phyloP scores from a whole-genome alignment of 2,113 vertebrate genomes.

The Bubo bubo region DNA sequence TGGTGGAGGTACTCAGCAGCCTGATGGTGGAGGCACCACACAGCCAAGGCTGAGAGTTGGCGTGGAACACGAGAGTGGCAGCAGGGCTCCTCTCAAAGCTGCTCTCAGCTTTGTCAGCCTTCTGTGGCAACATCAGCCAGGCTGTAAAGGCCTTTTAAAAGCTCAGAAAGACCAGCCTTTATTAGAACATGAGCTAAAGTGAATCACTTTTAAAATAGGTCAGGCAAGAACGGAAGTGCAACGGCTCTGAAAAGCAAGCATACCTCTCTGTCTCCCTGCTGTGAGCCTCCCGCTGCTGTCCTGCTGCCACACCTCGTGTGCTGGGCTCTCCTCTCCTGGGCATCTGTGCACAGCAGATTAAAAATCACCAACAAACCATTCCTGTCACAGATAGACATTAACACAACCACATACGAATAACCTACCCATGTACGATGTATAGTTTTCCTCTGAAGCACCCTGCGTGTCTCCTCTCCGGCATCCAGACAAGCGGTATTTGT shows the following conservation, averaged over 20 bases:
- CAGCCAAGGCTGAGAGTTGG: neutral
- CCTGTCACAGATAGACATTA: neutral
- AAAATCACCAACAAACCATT: fast-evolving
- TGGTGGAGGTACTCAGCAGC: neutral
- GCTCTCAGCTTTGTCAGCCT: neutral
- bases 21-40: neutral
- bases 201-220: neutral
- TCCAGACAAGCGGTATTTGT: neutral
- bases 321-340: neutral
- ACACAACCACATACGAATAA: fast-evolving
- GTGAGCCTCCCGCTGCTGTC: neutral
- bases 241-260: neutral
- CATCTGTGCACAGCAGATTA: neutral
- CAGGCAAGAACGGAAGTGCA: neutral
- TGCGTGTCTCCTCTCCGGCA: fast-evolving
- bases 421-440: fast-evolving
- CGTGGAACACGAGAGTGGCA: neutral
- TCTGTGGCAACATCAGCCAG: neutral
- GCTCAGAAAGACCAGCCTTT: neutral
- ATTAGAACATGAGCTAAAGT: neutral
- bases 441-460: neutral
- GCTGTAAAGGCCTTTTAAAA: neutral
- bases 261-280: neutral
- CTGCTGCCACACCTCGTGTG: fast-evolving
- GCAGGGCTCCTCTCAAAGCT: neutral